Conservation (phyloP, 1,140 invertebrate genomes). For the Procambarus clarkii region DNA sequence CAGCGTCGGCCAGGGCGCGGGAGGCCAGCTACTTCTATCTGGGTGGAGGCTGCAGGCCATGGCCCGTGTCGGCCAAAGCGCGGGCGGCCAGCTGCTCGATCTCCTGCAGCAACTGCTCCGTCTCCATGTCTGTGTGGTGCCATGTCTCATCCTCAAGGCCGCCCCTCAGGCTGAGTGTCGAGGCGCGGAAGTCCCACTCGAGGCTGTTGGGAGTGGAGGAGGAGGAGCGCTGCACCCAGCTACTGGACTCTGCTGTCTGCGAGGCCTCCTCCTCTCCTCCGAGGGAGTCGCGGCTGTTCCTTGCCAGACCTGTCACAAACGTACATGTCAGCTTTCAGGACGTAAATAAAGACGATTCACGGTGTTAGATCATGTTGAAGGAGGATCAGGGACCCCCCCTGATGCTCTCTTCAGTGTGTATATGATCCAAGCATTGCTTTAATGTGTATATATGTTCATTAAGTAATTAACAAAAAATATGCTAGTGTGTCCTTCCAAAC, state of each 20-base stretch:
- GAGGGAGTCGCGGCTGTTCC: conserved; percentile 30
- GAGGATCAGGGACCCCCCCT: no score
- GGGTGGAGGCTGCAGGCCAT: conserved; percentile 46
- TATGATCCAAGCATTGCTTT: no score
- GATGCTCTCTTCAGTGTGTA: no score
- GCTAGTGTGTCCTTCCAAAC: no score
- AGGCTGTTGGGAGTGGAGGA: conserved; percentile 65
- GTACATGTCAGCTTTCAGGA: not conserved
- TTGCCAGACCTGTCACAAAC: conserved; percentile 1
- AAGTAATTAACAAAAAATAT: no score
- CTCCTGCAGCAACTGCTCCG: conserved; percentile 59
- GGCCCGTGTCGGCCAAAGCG: conserved; percentile 47
- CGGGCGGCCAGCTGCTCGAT: conserved; percentile 57
- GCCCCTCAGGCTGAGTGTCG: conserved; percentile 51
- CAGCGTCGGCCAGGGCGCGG: conserved; percentile 47
- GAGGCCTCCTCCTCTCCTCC: conserved; percentile 36
- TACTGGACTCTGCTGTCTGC: conserved; percentile 50
- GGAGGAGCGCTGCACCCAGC: conserved; percentile 46
- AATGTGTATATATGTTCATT: no score
- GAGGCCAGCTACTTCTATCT: conserved; percentile 49
- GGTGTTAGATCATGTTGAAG: not conserved
- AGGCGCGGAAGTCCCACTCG: conserved; percentile 63
- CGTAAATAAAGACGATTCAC: not conserved
- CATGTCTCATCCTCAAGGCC: conserved; percentile 40
- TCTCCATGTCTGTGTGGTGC: conserved; percentile 56